phyloP scores from a whole-genome alignment of 2,797 vertebrate genomes.

The Liasis olivaceus region DNA sequence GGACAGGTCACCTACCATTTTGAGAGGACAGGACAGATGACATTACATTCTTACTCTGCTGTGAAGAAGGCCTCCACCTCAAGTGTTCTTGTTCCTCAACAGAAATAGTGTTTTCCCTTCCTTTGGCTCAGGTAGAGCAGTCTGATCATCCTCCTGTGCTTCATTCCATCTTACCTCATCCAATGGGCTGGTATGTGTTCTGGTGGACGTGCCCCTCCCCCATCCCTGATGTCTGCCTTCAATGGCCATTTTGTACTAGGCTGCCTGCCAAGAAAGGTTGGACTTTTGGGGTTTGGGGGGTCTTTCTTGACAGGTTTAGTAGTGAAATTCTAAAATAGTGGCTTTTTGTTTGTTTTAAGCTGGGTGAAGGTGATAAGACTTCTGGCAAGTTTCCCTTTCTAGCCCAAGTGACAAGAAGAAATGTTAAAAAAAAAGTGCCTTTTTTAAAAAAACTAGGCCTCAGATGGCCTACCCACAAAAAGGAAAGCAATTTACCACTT shows the following conservation, averaged over 20 bases:
- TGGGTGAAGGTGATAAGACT: neutral
- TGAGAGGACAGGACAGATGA: neutral
- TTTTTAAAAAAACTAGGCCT: neutral
- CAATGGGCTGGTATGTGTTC: neutral
- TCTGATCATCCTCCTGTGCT: neutral
- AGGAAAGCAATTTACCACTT: neutral
- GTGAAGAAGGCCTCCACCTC: neutral
- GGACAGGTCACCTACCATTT: neutral
- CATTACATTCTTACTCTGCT: neutral
- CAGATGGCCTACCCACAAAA: neutral
- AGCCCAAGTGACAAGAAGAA: neutral
- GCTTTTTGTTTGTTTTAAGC: neutral
- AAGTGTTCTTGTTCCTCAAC: neutral
- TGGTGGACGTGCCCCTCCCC: neutral
- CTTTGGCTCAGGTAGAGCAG: neutral
- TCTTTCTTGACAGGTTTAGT: neutral
- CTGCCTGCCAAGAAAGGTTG: neutral
- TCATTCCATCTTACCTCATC: neutral
- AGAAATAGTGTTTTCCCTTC: neutral
- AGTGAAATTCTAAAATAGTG: neutral
- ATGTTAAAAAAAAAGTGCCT: neutral
- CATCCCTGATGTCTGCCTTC: neutral
- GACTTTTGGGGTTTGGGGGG: neutral
- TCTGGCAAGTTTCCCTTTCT: neutral
- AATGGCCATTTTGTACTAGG: neutral